These are phyloP conservation scores for Oryzias dopingdopingensis DNA, from an alignment of 2,797 vertebrate species.

Conservation along the genomic window DNA sequence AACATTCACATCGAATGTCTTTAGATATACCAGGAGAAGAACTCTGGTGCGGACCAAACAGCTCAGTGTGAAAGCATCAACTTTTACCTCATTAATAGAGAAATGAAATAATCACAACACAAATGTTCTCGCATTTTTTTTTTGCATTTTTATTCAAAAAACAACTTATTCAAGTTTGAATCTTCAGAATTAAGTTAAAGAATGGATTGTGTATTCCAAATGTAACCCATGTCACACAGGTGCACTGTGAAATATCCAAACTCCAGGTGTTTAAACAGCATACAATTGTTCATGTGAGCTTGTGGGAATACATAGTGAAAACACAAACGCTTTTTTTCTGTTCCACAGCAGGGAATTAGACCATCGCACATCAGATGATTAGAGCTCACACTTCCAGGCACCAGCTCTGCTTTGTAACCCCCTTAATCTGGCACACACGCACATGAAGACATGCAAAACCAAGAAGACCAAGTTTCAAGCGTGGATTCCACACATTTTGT, in stretches of 20 bases:
- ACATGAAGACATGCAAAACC: constrained; percentile 33
- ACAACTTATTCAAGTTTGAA: too few relatives aligned
- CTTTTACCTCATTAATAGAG: too few relatives aligned
- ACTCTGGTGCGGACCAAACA: too few relatives aligned
- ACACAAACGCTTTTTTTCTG: constrained; percentile 46
- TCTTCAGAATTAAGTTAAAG: too few relatives aligned
- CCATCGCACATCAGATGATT: constrained; percentile 75
- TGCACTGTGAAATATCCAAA: constrained; percentile 43
- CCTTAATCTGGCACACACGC: constrained; percentile 54
- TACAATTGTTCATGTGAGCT: constrained; percentile 35
- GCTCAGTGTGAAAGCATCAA: too few relatives aligned
- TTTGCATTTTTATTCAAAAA: too few relatives aligned
- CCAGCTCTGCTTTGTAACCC: constrained; percentile 52
- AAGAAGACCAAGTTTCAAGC: constrained; percentile 26
- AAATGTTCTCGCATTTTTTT: too few relatives aligned
- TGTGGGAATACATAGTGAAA: constrained; percentile 56
- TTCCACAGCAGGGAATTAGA: constrained; percentile 54
- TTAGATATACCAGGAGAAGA: too few relatives aligned
- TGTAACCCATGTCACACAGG: constrained; percentile 12
- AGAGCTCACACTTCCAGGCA: constrained; percentile 76
- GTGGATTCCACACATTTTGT: constrained; percentile 48
- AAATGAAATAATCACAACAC: too few relatives aligned
- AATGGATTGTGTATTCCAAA: too few relatives aligned
- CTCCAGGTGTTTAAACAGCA: constrained; percentile 8
- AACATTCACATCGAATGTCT: too few relatives aligned